Evolutionary conservation across 2,888 invertebrate species (phyloP).

Genomic region (Scrobipalpa atriplicella): DNA sequence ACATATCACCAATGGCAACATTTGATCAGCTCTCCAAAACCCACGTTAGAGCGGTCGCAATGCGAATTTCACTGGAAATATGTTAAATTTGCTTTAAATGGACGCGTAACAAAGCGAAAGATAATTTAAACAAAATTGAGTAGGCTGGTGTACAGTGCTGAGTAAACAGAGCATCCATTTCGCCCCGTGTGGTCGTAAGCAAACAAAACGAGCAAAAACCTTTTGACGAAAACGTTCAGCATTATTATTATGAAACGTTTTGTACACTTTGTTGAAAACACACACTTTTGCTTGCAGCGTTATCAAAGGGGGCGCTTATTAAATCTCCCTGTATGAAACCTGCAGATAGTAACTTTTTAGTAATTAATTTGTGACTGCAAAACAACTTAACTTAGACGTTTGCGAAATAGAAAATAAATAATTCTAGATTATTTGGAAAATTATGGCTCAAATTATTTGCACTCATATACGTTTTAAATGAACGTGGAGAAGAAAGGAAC

Average conservation of each 20-base stretch:
- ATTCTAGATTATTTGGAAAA: too few relatives aligned
- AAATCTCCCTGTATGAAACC: too few relatives aligned
- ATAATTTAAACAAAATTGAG: conserved; percentile 27
- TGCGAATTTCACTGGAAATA: conserved; percentile 8
- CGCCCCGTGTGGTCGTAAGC: background rate
- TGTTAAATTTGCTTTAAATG: conserved; percentile 14
- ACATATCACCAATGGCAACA: conserved; percentile 17
- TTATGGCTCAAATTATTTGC: too few relatives aligned
- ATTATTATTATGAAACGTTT: background rate
- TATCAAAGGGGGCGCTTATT: too few relatives aligned
- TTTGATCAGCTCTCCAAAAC: conserved; percentile 19
- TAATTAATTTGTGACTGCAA: too few relatives aligned
- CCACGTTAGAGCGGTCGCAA: background rate
- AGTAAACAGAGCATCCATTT: conserved; percentile 13
- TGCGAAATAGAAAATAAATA: too few relatives aligned
- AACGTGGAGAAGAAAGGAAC: too few relatives aligned
- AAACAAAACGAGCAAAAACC: conserved; percentile 9
- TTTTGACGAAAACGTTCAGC: conserved; percentile 3
- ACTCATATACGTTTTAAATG: too few relatives aligned
- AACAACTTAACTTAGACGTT: too few relatives aligned
- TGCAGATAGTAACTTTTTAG: too few relatives aligned
- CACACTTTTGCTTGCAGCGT: background rate
- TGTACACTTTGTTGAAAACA: background rate
- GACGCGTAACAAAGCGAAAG: conserved; percentile 20
- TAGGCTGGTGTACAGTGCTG: conserved; percentile 5